Percentiles rank a stretch among this genome's conserved stretches.
Evolutionary conservation across 2,888 invertebrate species (phyloP).

Genomic region (Pegoplata infirma): DNA sequence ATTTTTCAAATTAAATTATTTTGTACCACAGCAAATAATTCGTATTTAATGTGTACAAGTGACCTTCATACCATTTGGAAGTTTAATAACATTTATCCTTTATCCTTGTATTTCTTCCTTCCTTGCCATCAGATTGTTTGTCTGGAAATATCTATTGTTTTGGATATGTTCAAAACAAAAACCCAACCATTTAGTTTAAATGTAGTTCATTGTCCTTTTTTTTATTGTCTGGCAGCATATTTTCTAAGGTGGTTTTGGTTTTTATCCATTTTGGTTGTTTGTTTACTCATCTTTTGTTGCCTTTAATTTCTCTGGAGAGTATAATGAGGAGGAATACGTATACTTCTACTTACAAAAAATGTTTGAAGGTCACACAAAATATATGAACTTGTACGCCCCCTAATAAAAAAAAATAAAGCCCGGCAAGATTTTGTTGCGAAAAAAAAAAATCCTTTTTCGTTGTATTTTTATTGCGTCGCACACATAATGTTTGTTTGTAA

Average conservation of each 20-base stretch:
- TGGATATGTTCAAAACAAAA: neutral
- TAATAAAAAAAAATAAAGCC: neutral
- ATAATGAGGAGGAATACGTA: no score
- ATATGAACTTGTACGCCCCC: constrained; percentile 25
- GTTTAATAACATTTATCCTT: no score
- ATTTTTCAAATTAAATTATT: no score
- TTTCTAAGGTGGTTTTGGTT: no score
- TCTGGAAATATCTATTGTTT: constrained; percentile 20
- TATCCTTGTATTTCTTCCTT: no score
- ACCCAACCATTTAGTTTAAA: neutral
- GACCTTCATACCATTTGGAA: no score
- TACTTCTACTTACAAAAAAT: no score
- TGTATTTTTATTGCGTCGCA: constrained; percentile 25
- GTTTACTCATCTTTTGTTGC: no score
- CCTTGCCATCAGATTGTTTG: neutral
- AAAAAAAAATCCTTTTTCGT: constrained; percentile 22
- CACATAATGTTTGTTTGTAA: constrained; percentile 32
- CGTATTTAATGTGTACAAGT: neutral
- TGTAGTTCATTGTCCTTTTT: constrained; percentile 30
- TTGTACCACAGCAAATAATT: no score
- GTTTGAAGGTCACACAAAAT: no score
- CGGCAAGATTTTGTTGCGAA: neutral
- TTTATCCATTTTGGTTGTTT: no score
- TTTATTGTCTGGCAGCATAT: constrained; percentile 19
- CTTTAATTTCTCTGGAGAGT: no score